phyloP scores from a whole-genome alignment of 2,888 invertebrate species.

The Phengaris alcon region DNA sequence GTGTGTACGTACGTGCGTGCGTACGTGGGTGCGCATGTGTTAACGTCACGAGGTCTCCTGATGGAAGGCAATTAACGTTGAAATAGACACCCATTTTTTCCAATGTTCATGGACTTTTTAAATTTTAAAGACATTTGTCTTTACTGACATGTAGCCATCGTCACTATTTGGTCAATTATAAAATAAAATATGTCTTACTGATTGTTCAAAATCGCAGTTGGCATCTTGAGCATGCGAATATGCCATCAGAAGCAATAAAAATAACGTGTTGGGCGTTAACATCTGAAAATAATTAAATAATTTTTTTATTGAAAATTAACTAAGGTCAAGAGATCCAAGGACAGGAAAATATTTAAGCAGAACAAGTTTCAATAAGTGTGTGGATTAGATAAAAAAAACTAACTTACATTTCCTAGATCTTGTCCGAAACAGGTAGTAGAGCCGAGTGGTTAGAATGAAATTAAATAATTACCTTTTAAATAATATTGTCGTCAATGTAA shows the following conservation, averaged over 20 bases:
- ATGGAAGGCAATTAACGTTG: too few species aligned
- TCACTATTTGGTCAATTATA: neutral
- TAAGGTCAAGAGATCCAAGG: neutral
- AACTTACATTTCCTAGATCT: conserved; percentile 2
- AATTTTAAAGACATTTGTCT: neutral
- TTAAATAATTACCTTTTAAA: conserved; percentile 1
- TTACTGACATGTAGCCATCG: neutral
- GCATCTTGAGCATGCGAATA: conserved; percentile 49
- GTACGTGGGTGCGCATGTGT: too few species aligned
- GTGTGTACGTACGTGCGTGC: too few species aligned
- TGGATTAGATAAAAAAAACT: neutral
- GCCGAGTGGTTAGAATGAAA: neutral
- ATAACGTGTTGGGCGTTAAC: conserved; percentile 32
- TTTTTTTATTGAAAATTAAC: neutral
- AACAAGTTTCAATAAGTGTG: neutral
- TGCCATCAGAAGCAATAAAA: conserved; percentile 35
- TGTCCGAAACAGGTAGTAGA: neutral
- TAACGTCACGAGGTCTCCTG: too few species aligned
- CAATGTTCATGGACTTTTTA: neutral
- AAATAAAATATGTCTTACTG: conserved; percentile 48
- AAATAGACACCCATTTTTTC: too few species aligned
- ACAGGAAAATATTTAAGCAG: neutral
- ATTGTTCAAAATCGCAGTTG: conserved; percentile 67
- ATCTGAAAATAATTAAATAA: conserved; percentile 37
- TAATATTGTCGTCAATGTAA: neutral